Evolutionary conservation across 2,888 invertebrate species (phyloP), one percentile per base, ranked within the genome.

Genomic region (Encarsia formosa): DNA sequence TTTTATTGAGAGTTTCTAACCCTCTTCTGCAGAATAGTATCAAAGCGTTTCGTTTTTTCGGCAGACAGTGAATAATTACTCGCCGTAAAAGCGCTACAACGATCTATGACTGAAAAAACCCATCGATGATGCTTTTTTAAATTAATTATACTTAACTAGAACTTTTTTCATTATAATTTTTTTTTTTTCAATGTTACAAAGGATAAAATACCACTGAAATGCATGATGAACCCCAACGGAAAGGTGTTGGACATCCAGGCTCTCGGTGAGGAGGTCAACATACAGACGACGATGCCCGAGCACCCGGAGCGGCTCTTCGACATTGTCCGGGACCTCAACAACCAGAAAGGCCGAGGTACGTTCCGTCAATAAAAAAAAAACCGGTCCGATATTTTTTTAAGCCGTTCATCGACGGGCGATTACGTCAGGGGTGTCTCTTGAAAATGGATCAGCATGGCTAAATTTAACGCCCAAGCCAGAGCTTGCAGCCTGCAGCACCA

Each of bases 161-260:
- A n/a, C 16, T 16, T 13, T 39, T 29, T 13, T 9, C 41, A 18
- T 31, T 32, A 24, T 5, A 24, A 4, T 15, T 24, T 3, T 9
- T 19, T 39, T 22, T 8, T 5, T 20, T 3, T 18, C 15, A 20
- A 39, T 22, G 15, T 13, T 11, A n/a, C 26, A 26, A 9, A 73
- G 66, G 75, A 75, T 54, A 81, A 80, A 68, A 73, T 80, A 35
- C 78, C 83, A 18, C 72, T 88, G 58, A 86, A 85, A 68, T 78
- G 87, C 61, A 80, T 88, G 66, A 87, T 88, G 85, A 87, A 87
- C 75, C 88, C 88, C 15, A 77, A 81, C 64, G 87, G 87, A 34
- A 83, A 85, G 73, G 78, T 87, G 8, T 80, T 85, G 65, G 87
- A 87, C 68, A 78, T 86, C 60, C 79, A 81, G 60, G 82, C 81